A percentile compares a stretch with the other conserved stretches of the same genome.
Evolutionary conservation across 2,888 invertebrate species (phyloP).

Genomic region (Gastracanthus pulcherrimus): DNA sequence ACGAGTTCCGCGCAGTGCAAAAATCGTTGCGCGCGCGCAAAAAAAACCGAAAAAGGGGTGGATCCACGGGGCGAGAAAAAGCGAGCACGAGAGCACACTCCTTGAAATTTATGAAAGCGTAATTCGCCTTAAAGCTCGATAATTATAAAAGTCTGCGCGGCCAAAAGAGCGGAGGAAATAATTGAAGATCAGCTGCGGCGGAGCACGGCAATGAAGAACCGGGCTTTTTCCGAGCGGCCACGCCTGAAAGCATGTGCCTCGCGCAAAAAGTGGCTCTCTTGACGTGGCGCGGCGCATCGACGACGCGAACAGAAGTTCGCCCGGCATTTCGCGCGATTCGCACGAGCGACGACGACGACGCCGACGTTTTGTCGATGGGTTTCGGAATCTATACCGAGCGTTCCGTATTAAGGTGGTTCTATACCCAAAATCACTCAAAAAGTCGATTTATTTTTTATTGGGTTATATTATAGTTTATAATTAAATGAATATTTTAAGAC

Average conservation of each 20-base stretch:
- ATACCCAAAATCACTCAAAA: too few relatives aligned
- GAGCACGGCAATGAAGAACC: background rate
- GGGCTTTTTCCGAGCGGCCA: conserved; percentile 22
- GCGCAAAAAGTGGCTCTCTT: conserved; percentile 22
- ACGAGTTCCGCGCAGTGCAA: background rate
- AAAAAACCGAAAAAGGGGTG: background rate
- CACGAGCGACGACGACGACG: background rate
- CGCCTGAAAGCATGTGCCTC: conserved; percentile 33
- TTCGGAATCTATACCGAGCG: too few relatives aligned
- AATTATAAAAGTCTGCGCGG: conserved; percentile 35
- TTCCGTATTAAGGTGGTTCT: too few relatives aligned
- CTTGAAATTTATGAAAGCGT: conserved; percentile 37
- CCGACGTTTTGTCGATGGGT: background rate
- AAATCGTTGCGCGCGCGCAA: background rate
- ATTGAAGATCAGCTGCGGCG: conserved; percentile 31
- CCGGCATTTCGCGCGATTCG: background rate
- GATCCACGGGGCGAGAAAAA: too few relatives aligned
- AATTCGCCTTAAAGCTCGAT: conserved; percentile 42
- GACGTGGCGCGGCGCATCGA: background rate
- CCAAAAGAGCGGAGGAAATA: conserved; percentile 5
- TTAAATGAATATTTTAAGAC: too few relatives aligned
- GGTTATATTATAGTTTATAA: too few relatives aligned
- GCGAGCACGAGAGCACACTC: background rate
- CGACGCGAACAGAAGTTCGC: background rate
- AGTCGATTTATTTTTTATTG: too few relatives aligned